phyloP scores from a whole-genome alignment of 1,140 invertebrate species.

The Triops longicaudatus region DNA sequence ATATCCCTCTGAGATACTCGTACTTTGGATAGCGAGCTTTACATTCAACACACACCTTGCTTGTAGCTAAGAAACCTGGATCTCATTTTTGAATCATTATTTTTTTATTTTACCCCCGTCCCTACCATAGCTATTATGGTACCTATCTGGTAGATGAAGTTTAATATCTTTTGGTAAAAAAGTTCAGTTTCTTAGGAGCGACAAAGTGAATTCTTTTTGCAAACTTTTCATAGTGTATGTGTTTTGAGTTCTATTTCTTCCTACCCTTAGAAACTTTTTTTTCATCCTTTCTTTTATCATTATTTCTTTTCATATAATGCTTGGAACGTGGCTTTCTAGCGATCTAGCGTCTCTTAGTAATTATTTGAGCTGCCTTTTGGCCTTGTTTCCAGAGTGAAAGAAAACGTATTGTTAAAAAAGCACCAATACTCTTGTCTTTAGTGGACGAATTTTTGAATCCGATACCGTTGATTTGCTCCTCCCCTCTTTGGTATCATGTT shows the following conservation, averaged over 20 bases:
- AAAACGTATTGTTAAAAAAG: not conserved
- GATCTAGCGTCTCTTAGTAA: not conserved
- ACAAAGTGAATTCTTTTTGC: not conserved
- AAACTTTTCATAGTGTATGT: not conserved
- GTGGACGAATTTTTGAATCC: not conserved
- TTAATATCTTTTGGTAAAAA: not conserved
- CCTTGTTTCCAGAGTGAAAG: not conserved
- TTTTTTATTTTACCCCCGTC: too few species aligned
- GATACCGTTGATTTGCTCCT: not conserved
- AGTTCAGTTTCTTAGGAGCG: not conserved
- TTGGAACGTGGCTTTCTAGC: slow-evolving; percentile 1
- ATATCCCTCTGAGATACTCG: not conserved
- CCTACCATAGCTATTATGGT: not conserved
- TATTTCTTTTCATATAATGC: not conserved
- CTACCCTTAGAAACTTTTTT: not conserved
- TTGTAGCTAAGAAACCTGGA: slow-evolving; percentile 1
- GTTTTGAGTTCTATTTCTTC: not conserved
- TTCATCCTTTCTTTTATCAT: not conserved
- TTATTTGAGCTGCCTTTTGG: not conserved
- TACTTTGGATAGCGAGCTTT: not conserved
- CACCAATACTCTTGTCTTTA: not conserved
- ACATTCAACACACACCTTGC: not conserved
- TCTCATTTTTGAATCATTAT: not conserved
- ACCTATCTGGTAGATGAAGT: not conserved
- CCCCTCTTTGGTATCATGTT: not conserved